Percentiles rank a stretch among this genome's conserved stretches.
phyloP scores from a whole-genome alignment of 2,888 invertebrate genomes.

The Notodonta dromedarius region DNA sequence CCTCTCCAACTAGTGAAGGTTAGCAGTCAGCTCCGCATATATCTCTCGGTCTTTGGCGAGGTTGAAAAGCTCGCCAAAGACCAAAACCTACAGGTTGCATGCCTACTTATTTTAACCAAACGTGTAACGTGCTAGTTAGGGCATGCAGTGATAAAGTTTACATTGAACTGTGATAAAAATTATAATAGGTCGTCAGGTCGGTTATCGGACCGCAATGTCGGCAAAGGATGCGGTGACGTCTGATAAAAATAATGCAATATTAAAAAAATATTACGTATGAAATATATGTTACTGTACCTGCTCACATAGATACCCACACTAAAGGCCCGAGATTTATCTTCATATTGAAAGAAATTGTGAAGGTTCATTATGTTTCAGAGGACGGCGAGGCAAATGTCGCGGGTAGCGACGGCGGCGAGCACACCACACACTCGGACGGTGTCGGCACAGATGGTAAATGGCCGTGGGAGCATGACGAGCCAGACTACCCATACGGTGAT shows the following conservation, averaged over 20 bases:
- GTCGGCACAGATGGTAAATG: slow-evolving; percentile 73
- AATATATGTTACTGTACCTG: too few relatives aligned
- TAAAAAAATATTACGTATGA: background rate
- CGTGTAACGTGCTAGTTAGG: background rate
- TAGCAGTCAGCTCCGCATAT: too few relatives aligned
- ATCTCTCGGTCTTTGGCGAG: too few relatives aligned
- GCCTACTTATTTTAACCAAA: background rate
- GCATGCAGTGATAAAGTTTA: background rate
- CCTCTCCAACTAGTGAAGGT: too few relatives aligned
- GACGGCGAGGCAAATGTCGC: slow-evolving; percentile 35
- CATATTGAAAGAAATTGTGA: background rate
- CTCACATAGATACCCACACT: too few relatives aligned
- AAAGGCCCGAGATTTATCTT: too few relatives aligned
- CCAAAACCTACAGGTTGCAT: too few relatives aligned
- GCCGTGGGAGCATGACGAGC: slow-evolving; percentile 65
- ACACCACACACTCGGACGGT: slow-evolving; percentile 39
- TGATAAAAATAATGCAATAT: background rate
- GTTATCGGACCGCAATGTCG: slow-evolving; percentile 4
- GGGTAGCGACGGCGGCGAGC: slow-evolving; percentile 34
- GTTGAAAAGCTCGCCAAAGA: too few relatives aligned
- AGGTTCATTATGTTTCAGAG: slow-evolving; percentile 36
- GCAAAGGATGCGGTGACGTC: background rate
- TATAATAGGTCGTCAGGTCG: background rate
- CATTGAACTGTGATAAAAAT: slow-evolving; percentile 2
- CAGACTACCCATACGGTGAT: slow-evolving; percentile 76